Base-by-base conservation (phyloP, 2,888 invertebrate species). In the Hecatera dysodea region DNA sequence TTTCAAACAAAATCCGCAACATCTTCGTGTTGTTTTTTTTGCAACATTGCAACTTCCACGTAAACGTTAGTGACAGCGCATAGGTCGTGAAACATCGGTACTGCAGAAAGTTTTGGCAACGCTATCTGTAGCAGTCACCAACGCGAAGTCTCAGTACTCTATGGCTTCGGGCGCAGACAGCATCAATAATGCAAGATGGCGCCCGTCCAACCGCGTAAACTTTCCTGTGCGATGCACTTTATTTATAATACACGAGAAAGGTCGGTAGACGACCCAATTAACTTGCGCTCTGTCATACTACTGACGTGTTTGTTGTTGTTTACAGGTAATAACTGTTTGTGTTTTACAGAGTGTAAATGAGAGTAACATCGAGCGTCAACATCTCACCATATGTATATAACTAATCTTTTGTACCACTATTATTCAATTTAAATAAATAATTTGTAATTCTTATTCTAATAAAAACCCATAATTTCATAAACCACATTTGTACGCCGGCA, bases 211-310 rank as follows among this genome's bases (percentile, higher is more conserved):
- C 52, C 70, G 56, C 42, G 75, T 65, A 68, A 66, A 69, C 63
- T 61, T 66, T 65, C 75, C 52, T 62, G 61, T 57, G 46, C 69
- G 52, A 67, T 87, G 83, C 84, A 84, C 82, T 88, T 89, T 88
- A 90, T 89, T 90, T 88, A 87, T 89, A 88, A 86, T 87, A 60
- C 86, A 85, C 15, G 61, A 44, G 68, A 87, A 81, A 83, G 84
- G 83, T 77, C 79, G 33, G 52, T 55, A 63, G 62, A 46, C 73
- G 74, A 66, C 65, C 81, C 68, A 71, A 82, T 79, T 82, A 73
- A 42, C 64, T 55, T 15, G 27, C 27, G 9, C 42, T 65, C 50
- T 50, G 22, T 65, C 50, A 50, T 72, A 53, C 0, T 39, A 53
- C 44, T 4, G 52, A 72, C n/a, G 11, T 19, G 12, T 27, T 46